Evolutionary conservation across 2,113 vertebrate species (phyloP).

Genomic region (Heloderma charlesbogerti): DNA sequence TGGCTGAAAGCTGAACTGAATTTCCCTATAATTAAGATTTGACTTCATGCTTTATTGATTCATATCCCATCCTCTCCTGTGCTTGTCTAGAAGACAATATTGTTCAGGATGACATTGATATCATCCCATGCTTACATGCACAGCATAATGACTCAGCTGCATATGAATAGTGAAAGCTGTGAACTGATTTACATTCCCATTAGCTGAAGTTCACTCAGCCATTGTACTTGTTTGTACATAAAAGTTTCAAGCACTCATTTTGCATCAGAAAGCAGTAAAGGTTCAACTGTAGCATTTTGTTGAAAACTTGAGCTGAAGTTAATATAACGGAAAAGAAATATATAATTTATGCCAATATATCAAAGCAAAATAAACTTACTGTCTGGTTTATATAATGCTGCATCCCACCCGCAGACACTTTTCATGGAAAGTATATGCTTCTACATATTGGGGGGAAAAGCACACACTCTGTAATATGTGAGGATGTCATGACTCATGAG

Average conservation of each 20-base stretch:
- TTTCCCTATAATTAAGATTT: conserved; percentile 52
- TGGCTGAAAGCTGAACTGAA: conserved; percentile 36
- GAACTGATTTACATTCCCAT: conserved; percentile 49
- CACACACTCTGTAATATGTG: not conserved
- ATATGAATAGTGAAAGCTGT: not conserved
- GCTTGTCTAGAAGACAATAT: conserved; percentile 27
- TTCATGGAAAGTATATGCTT: not conserved
- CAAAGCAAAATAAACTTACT: not conserved
- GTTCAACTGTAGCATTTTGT: not conserved
- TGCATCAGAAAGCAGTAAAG: not conserved
- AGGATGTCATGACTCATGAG: not conserved
- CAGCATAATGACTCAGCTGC: conserved; percentile 27
- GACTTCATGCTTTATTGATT: conserved; percentile 22
- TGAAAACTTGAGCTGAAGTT: fast-evolving
- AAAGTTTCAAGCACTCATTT: conserved; percentile 27
- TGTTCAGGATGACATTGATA: conserved; percentile 45
- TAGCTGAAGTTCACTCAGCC: conserved; percentile 21
- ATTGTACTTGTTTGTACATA: conserved; percentile 14
- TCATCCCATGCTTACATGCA: conserved; percentile 30
- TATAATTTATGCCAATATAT: not conserved
- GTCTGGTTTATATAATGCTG: not conserved
- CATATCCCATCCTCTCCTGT: conserved; percentile 15
- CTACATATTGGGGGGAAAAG: not conserved
- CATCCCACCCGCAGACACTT: not conserved
- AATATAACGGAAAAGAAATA: not conserved